A percentile compares a stretch with the other conserved stretches of the same genome.
These are phyloP conservation scores for Axea sp. DNA, from an alignment of 2,888 invertebrate species.

Conservation along the genomic window DNA sequence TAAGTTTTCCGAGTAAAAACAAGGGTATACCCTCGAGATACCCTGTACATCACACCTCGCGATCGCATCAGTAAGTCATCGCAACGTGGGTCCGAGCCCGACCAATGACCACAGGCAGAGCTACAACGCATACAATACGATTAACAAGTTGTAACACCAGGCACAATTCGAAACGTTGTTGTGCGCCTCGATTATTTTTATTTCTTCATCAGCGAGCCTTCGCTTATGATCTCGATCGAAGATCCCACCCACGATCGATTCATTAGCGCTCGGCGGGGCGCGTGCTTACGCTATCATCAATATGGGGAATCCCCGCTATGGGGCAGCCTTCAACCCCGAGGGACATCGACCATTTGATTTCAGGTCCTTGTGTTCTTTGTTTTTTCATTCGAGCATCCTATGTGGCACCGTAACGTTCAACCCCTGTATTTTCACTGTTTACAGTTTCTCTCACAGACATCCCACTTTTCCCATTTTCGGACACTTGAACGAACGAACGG, in stretches of 20 bases:
- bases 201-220: slow-evolving; percentile 48
- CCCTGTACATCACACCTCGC: slow-evolving; percentile 33
- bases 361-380: slow-evolving; percentile 31
- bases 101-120: slow-evolving; percentile 27
- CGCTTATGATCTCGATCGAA: slow-evolving; percentile 62
- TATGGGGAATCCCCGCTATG: slow-evolving; percentile 71
- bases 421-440: slow-evolving; percentile 16
- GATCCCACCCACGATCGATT: slow-evolving; percentile 77
- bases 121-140: slow-evolving; percentile 27
- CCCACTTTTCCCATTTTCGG: too few species aligned
- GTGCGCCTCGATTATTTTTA: slow-evolving; percentile 38
- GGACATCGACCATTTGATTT: slow-evolving; percentile 55
- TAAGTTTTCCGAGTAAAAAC: slow-evolving; percentile 10
- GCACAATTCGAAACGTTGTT: slow-evolving; percentile 33
- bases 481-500: too few species aligned
- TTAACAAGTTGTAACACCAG: slow-evolving; percentile 55
- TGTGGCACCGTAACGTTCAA: slow-evolving; percentile 7
- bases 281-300: slow-evolving; percentile 73
- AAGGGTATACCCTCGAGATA: slow-evolving; percentile 7
- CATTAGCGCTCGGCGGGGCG: slow-evolving; percentile 77
- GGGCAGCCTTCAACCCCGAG: slow-evolving; percentile 63
- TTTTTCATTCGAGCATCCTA: too few species aligned
- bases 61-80: slow-evolving; percentile 26
- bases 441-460: background rate
- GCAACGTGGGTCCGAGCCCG: slow-evolving; percentile 5